Evolutionary conservation across 2,113 vertebrate species (phyloP), one percentile per base, ranked within the genome.

Genomic region (Thalassarche chlororhynchos): DNA sequence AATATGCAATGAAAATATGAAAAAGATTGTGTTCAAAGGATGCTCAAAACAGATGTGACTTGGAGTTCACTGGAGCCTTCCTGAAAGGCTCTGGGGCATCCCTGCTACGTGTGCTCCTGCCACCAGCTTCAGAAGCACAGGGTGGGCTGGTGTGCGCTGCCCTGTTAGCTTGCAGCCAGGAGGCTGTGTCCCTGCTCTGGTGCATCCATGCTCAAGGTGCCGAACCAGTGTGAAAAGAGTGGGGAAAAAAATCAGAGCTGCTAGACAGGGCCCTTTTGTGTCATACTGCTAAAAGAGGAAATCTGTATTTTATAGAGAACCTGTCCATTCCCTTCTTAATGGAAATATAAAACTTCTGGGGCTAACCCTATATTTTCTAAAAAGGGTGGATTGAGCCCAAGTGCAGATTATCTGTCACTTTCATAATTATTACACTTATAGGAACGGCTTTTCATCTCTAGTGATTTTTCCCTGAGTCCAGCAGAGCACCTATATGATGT

Each of bases 141-240:
- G 29, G 8, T 0, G 3, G 5, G 36, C 12, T 75, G 38, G 4
- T 1, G 4, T 28, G 12, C 1, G 0, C 26, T 84, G 49, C 8
- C 46, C 16, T 32, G 8, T 6, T 19, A 24, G 12, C 17, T 78
- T 34, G 42, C 16, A 58, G 14, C 2, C 34, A 15, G 25, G 21
- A 74, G 46, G 2, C 25, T 66, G 12, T 34, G 26, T 28, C 18
- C 5, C 11, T 81, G 24, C 31, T 28, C 34, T 57, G 11, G 3
- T 19, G 13, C 13, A 12, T 28, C 32, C 40, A 9, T 4, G 5
- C 17, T 62, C 17, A 47, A 46, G 19, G 18, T 61, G 31, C 21
- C 60, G 9, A 75, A 68, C 3, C 21, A 20, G 24, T 61, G 17
- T 31, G 29, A 76, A 46, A 13, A 51, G 7, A 40, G 13, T 9